phyloP scores from a whole-genome alignment of 2,797 vertebrate genomes.

The Trachurus trachurus region DNA sequence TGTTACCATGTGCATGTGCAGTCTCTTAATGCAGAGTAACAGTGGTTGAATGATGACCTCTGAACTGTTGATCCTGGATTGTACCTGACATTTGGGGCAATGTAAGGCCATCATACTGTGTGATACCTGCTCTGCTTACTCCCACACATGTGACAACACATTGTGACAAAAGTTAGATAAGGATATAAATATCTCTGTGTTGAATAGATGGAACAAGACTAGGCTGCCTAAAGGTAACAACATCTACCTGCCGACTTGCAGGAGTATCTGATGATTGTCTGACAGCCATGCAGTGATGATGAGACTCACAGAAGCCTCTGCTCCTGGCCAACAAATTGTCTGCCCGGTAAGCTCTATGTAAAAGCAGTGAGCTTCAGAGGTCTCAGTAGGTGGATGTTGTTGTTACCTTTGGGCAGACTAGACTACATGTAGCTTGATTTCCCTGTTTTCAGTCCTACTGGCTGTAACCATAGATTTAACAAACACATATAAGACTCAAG shows the following conservation, averaged over 20 bases:
- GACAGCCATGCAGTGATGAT: not conserved
- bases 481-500: not conserved
- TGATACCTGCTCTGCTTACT: not conserved
- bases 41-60: conserved; percentile 4
- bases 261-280: not conserved
- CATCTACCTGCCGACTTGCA: not conserved
- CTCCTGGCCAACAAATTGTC: not conserved
- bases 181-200: not conserved
- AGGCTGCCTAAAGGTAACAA: not conserved
- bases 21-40: not conserved
- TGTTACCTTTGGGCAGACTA: not conserved
- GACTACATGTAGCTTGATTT: too few species aligned
- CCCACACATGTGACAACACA: too few species aligned
- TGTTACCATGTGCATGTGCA: conserved; percentile 18
- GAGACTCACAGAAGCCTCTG: not conserved
- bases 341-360: not conserved
- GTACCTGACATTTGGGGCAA: not conserved
- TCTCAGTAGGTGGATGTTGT: not conserved
- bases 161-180: not conserved
- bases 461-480: not conserved
- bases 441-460: not conserved
- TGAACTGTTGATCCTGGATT: not conserved
- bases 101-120: not conserved
- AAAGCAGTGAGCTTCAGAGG: not conserved
- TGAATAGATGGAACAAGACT: not conserved